These are phyloP conservation scores for Parnassius smintheus DNA, from an alignment of 2,888 invertebrate genomes.

Conservation along the genomic window DNA sequence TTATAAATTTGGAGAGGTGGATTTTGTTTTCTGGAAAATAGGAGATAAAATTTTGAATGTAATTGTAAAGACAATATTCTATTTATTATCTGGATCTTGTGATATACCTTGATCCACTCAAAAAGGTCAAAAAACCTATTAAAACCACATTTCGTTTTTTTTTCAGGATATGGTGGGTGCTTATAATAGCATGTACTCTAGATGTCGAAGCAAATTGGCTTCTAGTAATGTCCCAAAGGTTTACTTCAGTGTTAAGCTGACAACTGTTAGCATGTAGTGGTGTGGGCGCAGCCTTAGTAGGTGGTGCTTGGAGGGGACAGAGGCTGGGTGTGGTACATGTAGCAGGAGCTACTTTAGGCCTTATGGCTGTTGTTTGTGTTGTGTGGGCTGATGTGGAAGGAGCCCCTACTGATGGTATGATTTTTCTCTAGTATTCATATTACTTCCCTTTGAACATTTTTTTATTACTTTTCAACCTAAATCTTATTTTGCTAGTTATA, in stretches of 20 bases:
- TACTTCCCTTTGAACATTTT: no score
- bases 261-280: conserved; percentile 93
- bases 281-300: conserved; percentile 90
- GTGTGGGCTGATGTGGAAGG: conserved; percentile 91
- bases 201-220: conserved; percentile 94
- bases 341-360: conserved; percentile 88
- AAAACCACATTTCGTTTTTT: no score
- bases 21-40: no score
- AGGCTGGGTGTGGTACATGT: conserved; percentile 88
- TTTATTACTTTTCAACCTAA: no score
- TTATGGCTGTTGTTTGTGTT: conserved; percentile 90
- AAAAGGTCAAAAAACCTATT: no score
- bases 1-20: no score
- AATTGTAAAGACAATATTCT: no score
- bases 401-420: conserved; percentile 82
- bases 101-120: no score
- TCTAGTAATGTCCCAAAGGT: conserved; percentile 88
- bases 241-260: conserved; percentile 78
- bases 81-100: no score
- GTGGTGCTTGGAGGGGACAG: conserved; percentile 88
- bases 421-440: no score
- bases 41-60: no score
- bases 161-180: conserved; percentile 83
- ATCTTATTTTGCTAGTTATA: no score
- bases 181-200: conserved; percentile 87